phyloP scores from a whole-genome alignment of 2,797 vertebrate genomes.

The Lagodon rhomboides region DNA sequence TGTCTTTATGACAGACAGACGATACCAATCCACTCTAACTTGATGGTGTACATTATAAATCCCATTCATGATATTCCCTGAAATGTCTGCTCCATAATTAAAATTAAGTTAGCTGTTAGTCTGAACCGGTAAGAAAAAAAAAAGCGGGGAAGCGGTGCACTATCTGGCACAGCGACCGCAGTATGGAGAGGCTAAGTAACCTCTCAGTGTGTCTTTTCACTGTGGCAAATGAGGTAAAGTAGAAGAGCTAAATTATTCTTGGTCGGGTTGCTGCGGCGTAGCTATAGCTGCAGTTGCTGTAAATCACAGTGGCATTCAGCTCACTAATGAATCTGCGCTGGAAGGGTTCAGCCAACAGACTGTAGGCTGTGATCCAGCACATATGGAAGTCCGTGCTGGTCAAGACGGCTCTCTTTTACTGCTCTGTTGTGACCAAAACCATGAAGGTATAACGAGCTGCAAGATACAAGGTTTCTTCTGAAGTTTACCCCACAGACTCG shows the following conservation, averaged over 20 bases:
- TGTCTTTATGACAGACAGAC: conserved; percentile 36
- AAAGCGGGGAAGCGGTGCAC: conserved; percentile 12
- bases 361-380: conserved; percentile 54
- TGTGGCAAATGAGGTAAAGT: conserved; percentile 67
- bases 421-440: conserved; percentile 37
- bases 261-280: conserved; percentile 55
- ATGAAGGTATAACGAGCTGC: not conserved
- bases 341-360: conserved; percentile 65
- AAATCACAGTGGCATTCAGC: conserved; percentile 73
- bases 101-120: conserved; percentile 46
- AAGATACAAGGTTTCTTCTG: conserved; percentile 1
- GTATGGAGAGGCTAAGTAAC: conserved; percentile 26
- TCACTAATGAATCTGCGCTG: conserved; percentile 75
- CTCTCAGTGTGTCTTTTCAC: conserved; percentile 47
- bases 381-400: conserved; percentile 56
- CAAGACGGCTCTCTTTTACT: conserved; percentile 35
- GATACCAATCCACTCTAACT: conserved; percentile 46
- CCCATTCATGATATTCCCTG: conserved; percentile 30
- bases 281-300: conserved; percentile 76
- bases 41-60: conserved; percentile 52
- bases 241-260: conserved; percentile 54
- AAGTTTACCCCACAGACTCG: not conserved
- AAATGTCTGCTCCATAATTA: conserved; percentile 51
- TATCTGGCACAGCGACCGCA: conserved; percentile 23
- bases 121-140: conserved; percentile 19